Conservation (phyloP, 37 sponge, comb jelly and placozoan genomes). For the Chondrilla cf. caribensis region DNA sequence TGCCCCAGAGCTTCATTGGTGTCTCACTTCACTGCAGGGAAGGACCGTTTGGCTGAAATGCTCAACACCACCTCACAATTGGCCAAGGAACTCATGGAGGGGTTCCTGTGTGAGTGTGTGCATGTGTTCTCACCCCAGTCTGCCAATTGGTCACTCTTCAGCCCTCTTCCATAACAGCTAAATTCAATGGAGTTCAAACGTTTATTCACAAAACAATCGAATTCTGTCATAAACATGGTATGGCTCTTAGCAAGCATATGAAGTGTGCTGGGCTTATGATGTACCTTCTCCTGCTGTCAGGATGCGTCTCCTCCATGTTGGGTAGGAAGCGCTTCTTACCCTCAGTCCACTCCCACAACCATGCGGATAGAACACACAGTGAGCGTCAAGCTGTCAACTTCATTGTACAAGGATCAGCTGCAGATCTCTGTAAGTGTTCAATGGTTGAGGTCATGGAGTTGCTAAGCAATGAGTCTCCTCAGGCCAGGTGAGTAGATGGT, state of each 20-base stretch:
- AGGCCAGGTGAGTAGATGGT: slow-evolving; percentile 33
- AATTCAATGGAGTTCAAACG: slow-evolving; percentile 50
- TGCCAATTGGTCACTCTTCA: too few relatives aligned
- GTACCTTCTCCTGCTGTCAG: slow-evolving; percentile 16
- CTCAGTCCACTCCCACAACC: slow-evolving; percentile 40
- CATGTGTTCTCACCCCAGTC: background rate
- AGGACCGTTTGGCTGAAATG: slow-evolving; percentile 69
- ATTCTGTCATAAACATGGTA: slow-evolving; percentile 43
- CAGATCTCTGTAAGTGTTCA: slow-evolving; percentile 75
- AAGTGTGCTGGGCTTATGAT: background rate
- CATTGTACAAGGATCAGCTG: slow-evolving; percentile 82
- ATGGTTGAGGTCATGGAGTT: slow-evolving; percentile 53
- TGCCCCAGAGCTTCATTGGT: background rate
- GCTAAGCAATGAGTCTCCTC: slow-evolving; percentile 32
- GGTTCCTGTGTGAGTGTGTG: slow-evolving; percentile 55
- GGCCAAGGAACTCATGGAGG: slow-evolving; percentile 61
- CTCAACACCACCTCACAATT: slow-evolving; percentile 26
- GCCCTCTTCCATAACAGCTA: slow-evolving; percentile 18
- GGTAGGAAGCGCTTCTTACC: slow-evolving; percentile 61
- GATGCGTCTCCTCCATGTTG: slow-evolving; percentile 41
- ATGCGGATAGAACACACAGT: slow-evolving; percentile 20
- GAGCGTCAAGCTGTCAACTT: slow-evolving; percentile 89
- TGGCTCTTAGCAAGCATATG: background rate
- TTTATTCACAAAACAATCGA: slow-evolving; percentile 38
- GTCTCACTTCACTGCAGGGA: slow-evolving; percentile 22